Percentiles rank a stretch among this genome's conserved stretches.
phyloP scores from a whole-genome alignment of 2,888 invertebrate species.

The Nemoura dubitans region DNA sequence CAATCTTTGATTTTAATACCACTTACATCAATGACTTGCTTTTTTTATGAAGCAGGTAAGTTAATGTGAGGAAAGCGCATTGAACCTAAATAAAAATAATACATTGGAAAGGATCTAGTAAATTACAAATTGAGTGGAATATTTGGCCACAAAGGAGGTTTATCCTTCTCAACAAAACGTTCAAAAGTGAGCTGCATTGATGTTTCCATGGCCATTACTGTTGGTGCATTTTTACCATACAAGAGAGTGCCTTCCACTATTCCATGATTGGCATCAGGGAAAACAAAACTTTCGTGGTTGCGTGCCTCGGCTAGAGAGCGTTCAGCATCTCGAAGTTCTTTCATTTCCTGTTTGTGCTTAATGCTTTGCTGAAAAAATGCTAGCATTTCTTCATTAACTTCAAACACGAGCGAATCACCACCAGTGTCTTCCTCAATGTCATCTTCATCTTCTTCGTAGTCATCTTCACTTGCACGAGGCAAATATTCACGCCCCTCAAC shows the following conservation, averaged over 20 bases:
- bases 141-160: conserved; percentile 77
- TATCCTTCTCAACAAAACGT: conserved; percentile 66
- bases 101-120: conserved; percentile 24
- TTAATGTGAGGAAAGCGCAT: too few species aligned
- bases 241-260: conserved; percentile 62
- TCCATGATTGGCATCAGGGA: conserved; percentile 54
- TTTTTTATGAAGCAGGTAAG: too few species aligned
- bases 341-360: conserved; percentile 63
- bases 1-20: too few species aligned
- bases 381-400: conserved; percentile 71
- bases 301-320: conserved; percentile 45
- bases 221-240: conserved; percentile 73
- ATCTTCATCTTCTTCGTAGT: background rate
- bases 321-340: conserved; percentile 51
- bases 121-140: conserved; percentile 68
- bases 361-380: conserved; percentile 69
- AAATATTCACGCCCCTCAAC: too few species aligned
- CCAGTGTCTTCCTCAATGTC: conserved; percentile 51
- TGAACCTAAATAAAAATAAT: too few species aligned
- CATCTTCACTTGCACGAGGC: background rate
- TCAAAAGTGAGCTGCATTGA: conserved; percentile 74
- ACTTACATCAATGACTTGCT: too few species aligned
- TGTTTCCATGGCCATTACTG: conserved; percentile 78
- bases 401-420: conserved; percentile 60
- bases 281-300: conserved; percentile 45